Conservation (phyloP, 2,113 vertebrate species). For the Mormyrus lacerda region DNA sequence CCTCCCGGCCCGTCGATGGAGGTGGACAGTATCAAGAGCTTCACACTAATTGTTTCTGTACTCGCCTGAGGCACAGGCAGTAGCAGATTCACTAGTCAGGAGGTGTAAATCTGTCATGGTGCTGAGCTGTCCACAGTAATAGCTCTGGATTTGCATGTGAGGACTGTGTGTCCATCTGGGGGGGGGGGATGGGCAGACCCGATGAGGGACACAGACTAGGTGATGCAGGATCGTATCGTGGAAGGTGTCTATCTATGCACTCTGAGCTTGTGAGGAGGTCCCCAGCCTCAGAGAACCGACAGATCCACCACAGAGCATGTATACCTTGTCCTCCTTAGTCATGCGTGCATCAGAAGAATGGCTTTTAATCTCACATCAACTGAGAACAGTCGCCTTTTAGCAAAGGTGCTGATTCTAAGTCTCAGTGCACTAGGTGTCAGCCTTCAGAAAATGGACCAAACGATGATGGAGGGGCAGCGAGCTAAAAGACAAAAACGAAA, state of each 20-base stretch:
- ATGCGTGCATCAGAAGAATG: neutral
- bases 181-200: too few species aligned
- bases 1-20: conserved; percentile 43
- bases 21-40: conserved; percentile 30
- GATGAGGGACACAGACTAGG: neutral
- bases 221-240: neutral
- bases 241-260: neutral
- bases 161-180: neutral
- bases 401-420: neutral
- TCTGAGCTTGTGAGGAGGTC: neutral
- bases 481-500: neutral
- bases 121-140: neutral
- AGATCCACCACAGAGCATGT: neutral
- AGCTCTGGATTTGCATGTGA: neutral
- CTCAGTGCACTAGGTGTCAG: neutral
- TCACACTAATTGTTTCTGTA: conserved; percentile 46
- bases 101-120: conserved; percentile 32
- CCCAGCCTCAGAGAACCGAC: neutral
- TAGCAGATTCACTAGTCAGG: conserved; percentile 36
- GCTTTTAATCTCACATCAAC: conserved; percentile 1
- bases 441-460: neutral
- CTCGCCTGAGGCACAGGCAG: conserved; percentile 42
- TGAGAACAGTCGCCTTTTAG: neutral
- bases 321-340: neutral
- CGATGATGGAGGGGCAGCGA: neutral